Percentiles rank a stretch among this genome's conserved stretches.
phyloP scores from a whole-genome alignment of 2,888 invertebrate genomes.

The Monochamus alternatus region DNA sequence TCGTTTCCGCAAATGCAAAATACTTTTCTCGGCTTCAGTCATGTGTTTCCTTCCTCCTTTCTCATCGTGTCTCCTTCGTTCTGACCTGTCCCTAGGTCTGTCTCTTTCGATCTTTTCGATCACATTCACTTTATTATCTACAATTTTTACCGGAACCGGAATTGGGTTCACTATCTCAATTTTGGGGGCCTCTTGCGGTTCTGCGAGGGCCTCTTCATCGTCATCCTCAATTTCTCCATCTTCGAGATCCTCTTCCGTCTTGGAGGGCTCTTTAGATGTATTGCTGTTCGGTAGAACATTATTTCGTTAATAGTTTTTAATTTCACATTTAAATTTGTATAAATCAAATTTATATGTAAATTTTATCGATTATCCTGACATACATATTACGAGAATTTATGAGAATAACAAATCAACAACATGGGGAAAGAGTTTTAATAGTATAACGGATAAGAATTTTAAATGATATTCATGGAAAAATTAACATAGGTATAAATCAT shows the following conservation, averaged over 20 bases:
- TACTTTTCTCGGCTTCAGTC: conserved; percentile 70
- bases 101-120: conserved; percentile 40
- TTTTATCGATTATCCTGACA: no score
- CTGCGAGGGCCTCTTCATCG: conserved; percentile 71
- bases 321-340: no score
- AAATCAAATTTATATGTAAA: no score
- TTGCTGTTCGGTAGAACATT: conserved; percentile 42
- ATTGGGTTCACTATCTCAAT: conserved; percentile 18
- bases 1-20: conserved; percentile 67
- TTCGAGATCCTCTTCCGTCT: conserved; percentile 76
- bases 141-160: conserved; percentile 20
- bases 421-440: no score
- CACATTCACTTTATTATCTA: background rate
- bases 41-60: conserved; percentile 63
- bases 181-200: conserved; percentile 39
- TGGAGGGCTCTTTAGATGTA: conserved; percentile 57
- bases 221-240: conserved; percentile 90
- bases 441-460: no score
- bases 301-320: no score
- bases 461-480: no score
- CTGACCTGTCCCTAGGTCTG: conserved; percentile 40
- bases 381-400: no score
- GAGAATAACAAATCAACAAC: no score
- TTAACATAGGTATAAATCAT: no score
- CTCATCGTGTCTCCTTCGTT: conserved; percentile 59